These are phyloP conservation scores for Anseranas semipalmata DNA, from an alignment of 2,113 vertebrate genomes.

Conservation along the genomic window DNA sequence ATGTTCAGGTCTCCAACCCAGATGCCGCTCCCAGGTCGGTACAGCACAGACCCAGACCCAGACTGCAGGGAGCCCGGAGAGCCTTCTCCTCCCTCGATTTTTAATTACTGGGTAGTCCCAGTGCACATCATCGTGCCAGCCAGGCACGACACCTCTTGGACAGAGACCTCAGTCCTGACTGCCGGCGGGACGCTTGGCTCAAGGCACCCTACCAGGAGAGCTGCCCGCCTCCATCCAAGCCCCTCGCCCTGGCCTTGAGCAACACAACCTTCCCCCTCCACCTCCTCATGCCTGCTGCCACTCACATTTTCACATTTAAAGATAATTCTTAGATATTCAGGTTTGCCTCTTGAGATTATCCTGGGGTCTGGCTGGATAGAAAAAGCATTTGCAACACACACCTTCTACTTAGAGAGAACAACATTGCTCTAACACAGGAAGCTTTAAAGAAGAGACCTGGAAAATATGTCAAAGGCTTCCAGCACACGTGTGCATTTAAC, in stretches of 20 bases:
- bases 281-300: background rate
- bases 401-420: background rate
- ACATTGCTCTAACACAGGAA: background rate
- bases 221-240: background rate
- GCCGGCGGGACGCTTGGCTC: background rate
- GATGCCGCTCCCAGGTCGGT: background rate
- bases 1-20: background rate
- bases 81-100: background rate
- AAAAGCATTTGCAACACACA: background rate
- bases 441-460: background rate
- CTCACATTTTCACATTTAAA: background rate
- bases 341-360: background rate
- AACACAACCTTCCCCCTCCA: background rate
- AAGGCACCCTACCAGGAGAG: background rate
- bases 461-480: background rate
- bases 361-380: background rate
- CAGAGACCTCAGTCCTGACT: background rate
- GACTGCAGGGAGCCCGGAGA: background rate
- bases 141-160: background rate
- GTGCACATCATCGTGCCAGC: background rate
- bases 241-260: background rate
- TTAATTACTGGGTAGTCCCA: background rate
- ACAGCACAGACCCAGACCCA: background rate
- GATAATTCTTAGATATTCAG: background rate
- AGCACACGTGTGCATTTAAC: accelerated